Base-by-base conservation (phyloP, 2,797 vertebrate genomes). In the Danio tinwini region DNA sequence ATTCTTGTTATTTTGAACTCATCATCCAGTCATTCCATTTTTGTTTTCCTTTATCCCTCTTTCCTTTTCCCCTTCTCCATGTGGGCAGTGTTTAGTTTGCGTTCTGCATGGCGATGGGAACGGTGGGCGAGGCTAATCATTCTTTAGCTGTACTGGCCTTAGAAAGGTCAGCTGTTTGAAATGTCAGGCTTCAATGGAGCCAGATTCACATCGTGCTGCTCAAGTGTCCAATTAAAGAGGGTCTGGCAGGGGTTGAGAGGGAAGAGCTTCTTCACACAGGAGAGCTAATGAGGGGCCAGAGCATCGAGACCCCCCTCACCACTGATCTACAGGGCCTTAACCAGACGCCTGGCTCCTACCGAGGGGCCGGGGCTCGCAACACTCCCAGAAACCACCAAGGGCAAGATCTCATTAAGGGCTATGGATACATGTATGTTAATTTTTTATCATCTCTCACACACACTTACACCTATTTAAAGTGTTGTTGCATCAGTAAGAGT, bases 141-240 rank as follows among this genome's bases (percentile, higher is more conserved):
- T 98, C 97, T 95, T 95, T 95, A 97, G 96, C 95, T 94, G 95
- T 93, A 93, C 93, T 91, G 94, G 93, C 93, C 94, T 95, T 63
- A 94, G 95, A 99, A 98, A 99, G 97, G 97, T 98, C 97, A 98
- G 94, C 94, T 94, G 95, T 96, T 96, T 96, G 95, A 99, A 98
- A 98, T 98, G 97, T 98, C 97, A 98, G 95, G 91, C 91, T 96
- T 98, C 96, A 98, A 96, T 96, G 95, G 94, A 96, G 92, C 95
- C 92, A 93, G 93, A 94, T 90, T 78, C 91, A 82, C 94, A 94
- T 94, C 93, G 93, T 93, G 90, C 92, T 90, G 93, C 90, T 93
- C 92, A 93, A 94, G 90, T 95, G 96, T 96, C 96, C 96, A 99
- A 99, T 98, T 99, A 99, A 97, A 95, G 94, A 91, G 90, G 94